These are phyloP conservation scores for Syngnathus scovelli DNA, from an alignment of 2,113 vertebrate genomes.

Conservation along the genomic window DNA sequence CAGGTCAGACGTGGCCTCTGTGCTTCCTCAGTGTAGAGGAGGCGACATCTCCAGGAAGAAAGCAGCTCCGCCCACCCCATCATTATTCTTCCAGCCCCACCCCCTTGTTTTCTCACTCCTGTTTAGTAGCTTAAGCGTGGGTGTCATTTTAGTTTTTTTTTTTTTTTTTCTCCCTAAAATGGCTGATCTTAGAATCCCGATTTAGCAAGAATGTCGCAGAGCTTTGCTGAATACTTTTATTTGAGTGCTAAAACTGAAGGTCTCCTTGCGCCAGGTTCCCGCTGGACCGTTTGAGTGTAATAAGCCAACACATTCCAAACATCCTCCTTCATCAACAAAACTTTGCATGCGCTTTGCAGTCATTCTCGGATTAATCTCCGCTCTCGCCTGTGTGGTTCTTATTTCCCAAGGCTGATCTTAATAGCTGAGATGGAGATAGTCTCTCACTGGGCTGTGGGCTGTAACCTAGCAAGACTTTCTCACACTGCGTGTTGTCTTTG, in stretches of 20 bases:
- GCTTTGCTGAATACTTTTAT: slow-evolving; percentile 29
- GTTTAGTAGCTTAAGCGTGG: slow-evolving; percentile 25
- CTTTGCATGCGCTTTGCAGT: neutral
- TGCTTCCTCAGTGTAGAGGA: slow-evolving; percentile 16
- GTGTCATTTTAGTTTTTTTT: slow-evolving; percentile 37
- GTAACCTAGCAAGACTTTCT: slow-evolving; percentile 68
- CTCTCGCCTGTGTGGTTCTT: slow-evolving; percentile 21
- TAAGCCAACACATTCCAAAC: slow-evolving; percentile 9
- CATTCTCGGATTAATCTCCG: slow-evolving; percentile 18
- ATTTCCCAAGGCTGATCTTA: slow-evolving; percentile 39
- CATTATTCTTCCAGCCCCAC: slow-evolving; percentile 12
- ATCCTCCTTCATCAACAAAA: slow-evolving; percentile 2
- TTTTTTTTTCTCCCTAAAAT: slow-evolving; percentile 48
- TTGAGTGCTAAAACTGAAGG: slow-evolving; percentile 5
- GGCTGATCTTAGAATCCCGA: slow-evolving; percentile 37
- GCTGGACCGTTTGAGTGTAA: slow-evolving; percentile 4
- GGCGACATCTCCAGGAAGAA: slow-evolving; percentile 43
- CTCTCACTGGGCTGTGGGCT: slow-evolving; percentile 46
- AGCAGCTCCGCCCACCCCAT: slow-evolving; percentile 4
- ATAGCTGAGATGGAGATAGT: slow-evolving; percentile 53
- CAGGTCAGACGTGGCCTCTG: slow-evolving; percentile 14
- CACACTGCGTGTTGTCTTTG: slow-evolving; percentile 77
- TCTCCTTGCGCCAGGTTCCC: neutral
- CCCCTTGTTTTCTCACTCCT: slow-evolving; percentile 23
- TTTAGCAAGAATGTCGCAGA: slow-evolving; percentile 30